A percentile compares a stretch with the other conserved stretches of the same genome.
Evolutionary conservation across 2,113 vertebrate genomes (phyloP).

Genomic region (Salvelinus sp.): DNA sequence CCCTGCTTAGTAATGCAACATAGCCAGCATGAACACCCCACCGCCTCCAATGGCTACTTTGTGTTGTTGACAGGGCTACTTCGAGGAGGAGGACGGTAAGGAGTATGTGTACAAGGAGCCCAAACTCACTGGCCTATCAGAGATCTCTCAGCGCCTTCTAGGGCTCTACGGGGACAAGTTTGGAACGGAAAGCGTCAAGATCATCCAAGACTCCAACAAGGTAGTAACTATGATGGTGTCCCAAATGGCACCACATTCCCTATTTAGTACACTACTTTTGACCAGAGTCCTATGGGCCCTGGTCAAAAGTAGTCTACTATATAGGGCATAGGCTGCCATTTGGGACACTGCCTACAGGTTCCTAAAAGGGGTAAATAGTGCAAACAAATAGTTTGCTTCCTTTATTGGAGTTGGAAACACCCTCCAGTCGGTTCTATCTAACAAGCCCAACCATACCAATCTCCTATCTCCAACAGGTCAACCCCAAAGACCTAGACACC

Average conservation of each 20-base stretch:
- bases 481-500: slow-evolving; percentile 87
- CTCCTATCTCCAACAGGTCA: slow-evolving; percentile 76
- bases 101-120: slow-evolving; percentile 98
- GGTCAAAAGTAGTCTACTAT: too few species aligned
- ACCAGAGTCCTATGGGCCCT: too few species aligned
- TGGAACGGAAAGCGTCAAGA: slow-evolving; percentile 89
- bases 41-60: background rate
- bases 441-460: background rate
- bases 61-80: slow-evolving; percentile 79
- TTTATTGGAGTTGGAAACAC: too few species aligned
- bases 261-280: too few species aligned
- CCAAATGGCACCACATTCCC: too few species aligned
- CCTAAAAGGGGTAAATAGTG: too few species aligned
- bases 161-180: slow-evolving; percentile 95
- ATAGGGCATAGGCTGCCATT: too few species aligned
- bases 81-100: slow-evolving; percentile 96
- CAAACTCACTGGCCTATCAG: slow-evolving; percentile 91
- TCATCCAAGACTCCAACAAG: slow-evolving; percentile 98
- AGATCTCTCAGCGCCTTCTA: slow-evolving; percentile 91
- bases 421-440: background rate
- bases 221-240: slow-evolving; percentile 57
- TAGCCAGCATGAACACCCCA: too few species aligned
- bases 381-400: too few species aligned
- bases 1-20: too few species aligned
- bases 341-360: too few species aligned